Percentiles rank a stretch among this genome's conserved stretches.
phyloP scores from a whole-genome alignment of 2,888 invertebrate species.

The Hypolimnas misippus region DNA sequence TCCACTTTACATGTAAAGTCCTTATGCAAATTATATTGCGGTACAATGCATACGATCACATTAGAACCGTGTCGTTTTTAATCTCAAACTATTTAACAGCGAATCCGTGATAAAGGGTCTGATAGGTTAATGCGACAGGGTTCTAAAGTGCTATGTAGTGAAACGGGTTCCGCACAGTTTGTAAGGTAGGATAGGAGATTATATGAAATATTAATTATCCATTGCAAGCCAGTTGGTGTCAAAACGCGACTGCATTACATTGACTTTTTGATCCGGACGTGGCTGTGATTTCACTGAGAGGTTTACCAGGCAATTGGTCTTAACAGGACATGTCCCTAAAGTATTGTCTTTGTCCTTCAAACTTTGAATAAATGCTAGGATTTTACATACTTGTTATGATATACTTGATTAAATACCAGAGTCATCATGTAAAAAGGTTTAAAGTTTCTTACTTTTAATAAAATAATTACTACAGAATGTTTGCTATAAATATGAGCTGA shows the following conservation, averaged over 20 bases:
- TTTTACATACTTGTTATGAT: no score
- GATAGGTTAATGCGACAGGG: slow-evolving; percentile 5
- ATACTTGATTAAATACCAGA: no score
- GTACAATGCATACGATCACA: not conserved
- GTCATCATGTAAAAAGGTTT: no score
- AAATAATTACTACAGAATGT: no score
- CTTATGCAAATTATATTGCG: not conserved
- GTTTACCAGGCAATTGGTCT: not conserved
- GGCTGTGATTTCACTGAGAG: not conserved
- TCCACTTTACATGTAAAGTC: not conserved
- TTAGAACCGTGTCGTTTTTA: slow-evolving; percentile 5
- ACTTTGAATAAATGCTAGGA: no score
- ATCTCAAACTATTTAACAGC: not conserved
- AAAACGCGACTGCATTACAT: slow-evolving; percentile 1
- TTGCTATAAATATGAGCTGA: no score
- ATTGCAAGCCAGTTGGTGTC: slow-evolving; percentile 1
- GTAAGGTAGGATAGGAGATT: not conserved
- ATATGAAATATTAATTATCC: slow-evolving; percentile 7
- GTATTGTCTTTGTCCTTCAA: no score
- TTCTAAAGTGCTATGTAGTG: not conserved
- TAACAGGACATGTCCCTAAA: not conserved
- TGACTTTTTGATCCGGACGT: slow-evolving; percentile 3
- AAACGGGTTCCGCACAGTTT: not conserved
- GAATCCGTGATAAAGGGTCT: not conserved
- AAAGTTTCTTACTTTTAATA: no score